Base-by-base conservation (phyloP, 2,113 vertebrate species). In the Chunga burmeisteri region DNA sequence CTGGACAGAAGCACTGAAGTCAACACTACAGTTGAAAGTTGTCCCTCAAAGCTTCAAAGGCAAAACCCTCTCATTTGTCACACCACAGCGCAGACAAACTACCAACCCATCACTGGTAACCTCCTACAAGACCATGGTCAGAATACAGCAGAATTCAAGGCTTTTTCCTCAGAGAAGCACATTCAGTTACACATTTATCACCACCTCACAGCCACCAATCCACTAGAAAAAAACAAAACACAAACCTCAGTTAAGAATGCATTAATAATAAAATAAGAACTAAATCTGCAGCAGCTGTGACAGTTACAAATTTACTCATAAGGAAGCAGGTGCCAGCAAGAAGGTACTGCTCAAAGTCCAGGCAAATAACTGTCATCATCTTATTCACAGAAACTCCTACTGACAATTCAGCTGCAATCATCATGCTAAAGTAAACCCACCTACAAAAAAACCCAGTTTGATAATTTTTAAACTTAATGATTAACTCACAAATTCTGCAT, bases 251-350 rank as follows among this genome's bases (percentile, higher is more conserved):
- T 88, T 90, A 86, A 80, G 58, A 82, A 86, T 2, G 2, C 16
- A 81, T 94, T 77, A 93, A 85, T 86, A 86, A 96, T 91, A 63
- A 80, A 85, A 26, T 20, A 73, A 81, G 63, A 88, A 73, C 79
- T 88, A 83, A 90, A 87, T 32, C 58, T 53, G 75, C 16, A 12
- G 59, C 59, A 73, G 36, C 62, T 86, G 50, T 74, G 55, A 84
- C 55, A 59, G 47, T 71, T 66, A 5, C 3, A 90, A 62, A 55
- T 73, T 81, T 36, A 83, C 26, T 63, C 86, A 61, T 44, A 77
- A 61, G 49, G 55, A 90, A 81, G 56, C 42, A 63, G 66, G 23
- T 93, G 63, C 30, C 53, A 92, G 55, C 30, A 83, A 77, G 80
- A 86, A 72, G 74, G 63, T 75, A n/a, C 26, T 80, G 66, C 63